These are phyloP conservation scores for Nephrotoma appendiculata DNA, from an alignment of 2,888 invertebrate genomes.

Conservation along the genomic window DNA sequence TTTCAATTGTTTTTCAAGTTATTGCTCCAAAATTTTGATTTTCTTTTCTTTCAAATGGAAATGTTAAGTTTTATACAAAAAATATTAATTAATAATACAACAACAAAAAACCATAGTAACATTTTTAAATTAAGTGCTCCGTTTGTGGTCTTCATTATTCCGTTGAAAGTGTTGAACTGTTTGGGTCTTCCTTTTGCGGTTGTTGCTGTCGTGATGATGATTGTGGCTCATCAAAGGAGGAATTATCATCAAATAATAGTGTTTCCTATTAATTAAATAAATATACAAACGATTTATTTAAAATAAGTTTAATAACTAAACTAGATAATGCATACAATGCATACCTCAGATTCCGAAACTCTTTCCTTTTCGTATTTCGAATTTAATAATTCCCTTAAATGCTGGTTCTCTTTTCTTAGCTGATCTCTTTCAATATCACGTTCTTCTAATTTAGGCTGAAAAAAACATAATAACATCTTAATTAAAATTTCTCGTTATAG, in stretches of 20 bases:
- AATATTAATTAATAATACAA: not conserved
- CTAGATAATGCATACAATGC: not conserved
- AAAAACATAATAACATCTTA: constrained; percentile 7
- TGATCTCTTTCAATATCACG: constrained; percentile 61
- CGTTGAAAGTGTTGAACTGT: not conserved
- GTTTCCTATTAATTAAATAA: not conserved
- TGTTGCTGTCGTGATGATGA: not conserved
- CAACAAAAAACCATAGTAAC: not conserved
- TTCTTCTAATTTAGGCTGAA: constrained; percentile 56
- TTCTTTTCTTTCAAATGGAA: not conserved
- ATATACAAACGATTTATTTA: not conserved
- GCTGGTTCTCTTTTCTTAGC: constrained; percentile 54
- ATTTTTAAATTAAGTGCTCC: not conserved
- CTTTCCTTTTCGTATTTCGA: constrained; percentile 35
- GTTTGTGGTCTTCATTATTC: not conserved
- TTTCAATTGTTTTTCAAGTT: not conserved
- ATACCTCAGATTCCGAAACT: constrained; percentile 3
- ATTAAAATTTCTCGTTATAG: not conserved
- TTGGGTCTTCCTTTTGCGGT: not conserved
- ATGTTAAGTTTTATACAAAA: not conserved
- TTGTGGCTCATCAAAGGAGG: not conserved
- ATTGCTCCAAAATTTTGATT: not conserved
- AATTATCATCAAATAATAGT: not conserved
- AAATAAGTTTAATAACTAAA: not conserved
- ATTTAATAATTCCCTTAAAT: constrained; percentile 55